phyloP scores from a whole-genome alignment of 2,797 vertebrate genomes.

The Acrocephalus scirpaceus region DNA sequence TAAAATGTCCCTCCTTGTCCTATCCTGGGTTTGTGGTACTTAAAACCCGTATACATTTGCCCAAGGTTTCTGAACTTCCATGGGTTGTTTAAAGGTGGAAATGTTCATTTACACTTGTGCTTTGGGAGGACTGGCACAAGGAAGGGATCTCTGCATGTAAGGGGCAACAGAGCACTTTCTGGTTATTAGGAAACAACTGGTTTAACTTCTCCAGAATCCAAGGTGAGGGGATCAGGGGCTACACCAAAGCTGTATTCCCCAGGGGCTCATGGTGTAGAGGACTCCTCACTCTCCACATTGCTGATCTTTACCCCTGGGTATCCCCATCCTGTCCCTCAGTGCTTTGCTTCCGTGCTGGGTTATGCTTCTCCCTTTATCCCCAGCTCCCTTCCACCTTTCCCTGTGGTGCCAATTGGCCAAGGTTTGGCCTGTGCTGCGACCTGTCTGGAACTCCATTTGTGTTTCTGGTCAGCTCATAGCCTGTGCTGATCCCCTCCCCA shows the following conservation, averaged over 20 bases:
- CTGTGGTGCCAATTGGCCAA: neutral
- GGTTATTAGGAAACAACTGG: neutral
- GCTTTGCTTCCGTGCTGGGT: neutral
- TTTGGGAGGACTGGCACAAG: neutral
- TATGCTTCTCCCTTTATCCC: neutral
- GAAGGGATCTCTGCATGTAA: neutral
- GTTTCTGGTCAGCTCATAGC: neutral
- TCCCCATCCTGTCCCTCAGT: neutral
- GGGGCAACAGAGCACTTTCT: neutral
- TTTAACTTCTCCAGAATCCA: neutral
- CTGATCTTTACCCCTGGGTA: neutral
- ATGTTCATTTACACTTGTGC: neutral
- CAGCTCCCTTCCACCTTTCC: neutral
- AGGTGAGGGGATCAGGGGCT: neutral
- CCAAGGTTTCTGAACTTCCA: neutral
- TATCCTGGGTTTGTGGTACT: fast-evolving
- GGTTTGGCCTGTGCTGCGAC: neutral
- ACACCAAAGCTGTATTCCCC: neutral
- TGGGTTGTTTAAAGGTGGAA: neutral
- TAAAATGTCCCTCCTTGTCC: neutral
- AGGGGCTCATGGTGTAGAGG: fast-evolving
- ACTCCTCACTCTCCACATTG: fast-evolving
- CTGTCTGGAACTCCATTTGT: neutral
- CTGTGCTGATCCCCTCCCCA: neutral
- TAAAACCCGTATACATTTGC: fast-evolving